Percentiles rank a stretch among this genome's conserved stretches.
Evolutionary conservation across 2,888 invertebrate species (phyloP).

Genomic region (Ormia ochracea): DNA sequence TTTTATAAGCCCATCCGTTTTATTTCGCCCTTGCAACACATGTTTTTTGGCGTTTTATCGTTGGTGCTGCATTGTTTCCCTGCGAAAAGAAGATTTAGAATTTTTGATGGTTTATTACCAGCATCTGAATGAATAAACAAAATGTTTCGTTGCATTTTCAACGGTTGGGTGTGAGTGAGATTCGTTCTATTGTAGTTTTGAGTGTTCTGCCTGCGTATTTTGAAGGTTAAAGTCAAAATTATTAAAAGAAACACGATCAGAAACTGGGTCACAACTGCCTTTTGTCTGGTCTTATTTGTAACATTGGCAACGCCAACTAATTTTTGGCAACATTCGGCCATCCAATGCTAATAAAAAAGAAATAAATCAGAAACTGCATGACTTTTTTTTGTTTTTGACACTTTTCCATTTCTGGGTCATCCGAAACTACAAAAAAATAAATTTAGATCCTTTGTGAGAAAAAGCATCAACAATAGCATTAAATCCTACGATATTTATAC

Average conservation of each 20-base stretch:
- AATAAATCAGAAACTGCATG: neutral
- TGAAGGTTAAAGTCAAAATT: conserved; percentile 52
- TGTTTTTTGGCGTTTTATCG: conserved; percentile 40
- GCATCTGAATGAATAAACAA: conserved; percentile 26
- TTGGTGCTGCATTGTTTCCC: conserved; percentile 10
- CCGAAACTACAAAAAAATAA: too few relatives aligned
- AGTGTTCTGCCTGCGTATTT: neutral
- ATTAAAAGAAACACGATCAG: conserved; percentile 11
- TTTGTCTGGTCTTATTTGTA: neutral
- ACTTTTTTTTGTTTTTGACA: conserved; percentile 4
- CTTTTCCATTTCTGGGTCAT: conserved; percentile 24
- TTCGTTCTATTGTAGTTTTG: neutral
- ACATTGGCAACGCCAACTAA: conserved; percentile 13
- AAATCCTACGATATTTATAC: too few relatives aligned
- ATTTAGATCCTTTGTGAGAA: too few relatives aligned
- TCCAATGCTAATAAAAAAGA: neutral
- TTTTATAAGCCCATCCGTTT: conserved; percentile 31
- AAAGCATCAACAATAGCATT: too few relatives aligned
- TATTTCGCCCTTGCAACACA: conserved; percentile 19
- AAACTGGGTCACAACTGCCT: conserved; percentile 41
- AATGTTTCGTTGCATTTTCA: conserved; percentile 34
- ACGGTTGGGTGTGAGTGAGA: conserved; percentile 38
- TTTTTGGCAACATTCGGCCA: conserved; percentile 12
- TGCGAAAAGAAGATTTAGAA: conserved; percentile 32
- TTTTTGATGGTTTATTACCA: conserved; percentile 51